phyloP scores from a whole-genome alignment of 2,888 invertebrate species.

The Oscheius onirici region DNA sequence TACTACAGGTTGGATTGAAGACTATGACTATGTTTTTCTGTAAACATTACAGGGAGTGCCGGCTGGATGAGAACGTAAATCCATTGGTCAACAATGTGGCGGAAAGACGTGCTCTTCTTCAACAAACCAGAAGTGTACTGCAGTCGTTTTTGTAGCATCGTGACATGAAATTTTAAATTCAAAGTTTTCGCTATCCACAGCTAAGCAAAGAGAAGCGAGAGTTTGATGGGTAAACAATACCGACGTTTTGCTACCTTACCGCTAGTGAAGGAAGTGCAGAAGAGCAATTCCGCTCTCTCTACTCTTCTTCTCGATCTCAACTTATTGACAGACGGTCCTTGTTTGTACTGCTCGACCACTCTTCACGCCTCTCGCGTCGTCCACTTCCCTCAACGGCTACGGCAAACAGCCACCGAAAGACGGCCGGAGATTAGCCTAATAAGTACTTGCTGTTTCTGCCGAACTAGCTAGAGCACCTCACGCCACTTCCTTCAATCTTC shows the following conservation, averaged over 20 bases:
- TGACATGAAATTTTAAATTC: conserved; percentile 3
- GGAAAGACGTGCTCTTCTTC: conserved; percentile 6
- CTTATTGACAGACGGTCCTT: conserved; percentile 28
- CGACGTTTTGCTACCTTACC: not conserved
- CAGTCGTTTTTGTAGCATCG: not conserved
- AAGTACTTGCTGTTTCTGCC: conserved; percentile 20
- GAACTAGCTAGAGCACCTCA: not conserved
- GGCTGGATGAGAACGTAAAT: conserved; percentile 29
- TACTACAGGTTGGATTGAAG: conserved; percentile 18
- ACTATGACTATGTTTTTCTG: not conserved
- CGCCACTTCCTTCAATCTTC: not conserved
- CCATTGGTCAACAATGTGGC: conserved; percentile 28
- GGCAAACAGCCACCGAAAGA: conserved; percentile 33
- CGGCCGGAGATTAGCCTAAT: conserved; percentile 29
- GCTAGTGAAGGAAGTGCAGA: conserved; percentile 21
- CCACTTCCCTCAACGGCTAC: conserved; percentile 24
- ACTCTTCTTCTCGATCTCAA: conserved; percentile 27
- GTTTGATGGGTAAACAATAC: conserved; percentile 20
- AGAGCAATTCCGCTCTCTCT: conserved; percentile 20
- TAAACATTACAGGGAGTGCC: conserved; percentile 25
- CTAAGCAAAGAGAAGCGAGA: conserved; percentile 9
- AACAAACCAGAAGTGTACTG: not conserved
- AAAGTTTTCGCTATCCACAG: not conserved
- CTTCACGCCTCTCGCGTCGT: conserved; percentile 33
- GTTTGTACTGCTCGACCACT: conserved; percentile 32